Conservation (phyloP, 2,113 vertebrate species). For the Axis porcinus region DNA sequence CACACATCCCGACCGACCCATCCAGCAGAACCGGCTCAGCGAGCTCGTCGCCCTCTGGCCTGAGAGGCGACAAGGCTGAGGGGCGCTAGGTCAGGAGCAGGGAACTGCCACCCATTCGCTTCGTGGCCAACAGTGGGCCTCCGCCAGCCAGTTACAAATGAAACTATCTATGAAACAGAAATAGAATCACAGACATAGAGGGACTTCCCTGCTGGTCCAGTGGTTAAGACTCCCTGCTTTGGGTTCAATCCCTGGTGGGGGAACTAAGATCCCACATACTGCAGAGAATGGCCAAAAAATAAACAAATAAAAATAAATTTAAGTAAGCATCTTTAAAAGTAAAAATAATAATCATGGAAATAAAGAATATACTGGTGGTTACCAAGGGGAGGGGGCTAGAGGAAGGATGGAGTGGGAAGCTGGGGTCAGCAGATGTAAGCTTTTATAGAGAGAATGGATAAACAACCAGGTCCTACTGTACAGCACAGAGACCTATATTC, state of each 20-base stretch:
- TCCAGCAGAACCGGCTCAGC: accelerated
- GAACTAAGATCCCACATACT: not conserved
- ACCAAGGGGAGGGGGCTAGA: not conserved
- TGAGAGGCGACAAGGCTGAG: accelerated
- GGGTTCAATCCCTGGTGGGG: not conserved
- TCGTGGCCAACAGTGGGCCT: not conserved
- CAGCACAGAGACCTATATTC: not conserved
- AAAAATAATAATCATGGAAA: not conserved
- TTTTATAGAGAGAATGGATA: not conserved
- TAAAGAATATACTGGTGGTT: not conserved
- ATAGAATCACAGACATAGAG: not conserved
- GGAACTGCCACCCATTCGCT: not conserved
- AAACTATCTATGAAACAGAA: not conserved
- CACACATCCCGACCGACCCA: accelerated
- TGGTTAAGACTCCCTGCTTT: not conserved
- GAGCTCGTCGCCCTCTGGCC: accelerated
- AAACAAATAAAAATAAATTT: not conserved
- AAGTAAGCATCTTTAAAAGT: not conserved
- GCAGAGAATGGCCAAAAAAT: not conserved
- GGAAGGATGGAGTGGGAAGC: not conserved
- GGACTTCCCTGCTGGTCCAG: not conserved
- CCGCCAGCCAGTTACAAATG: not conserved
- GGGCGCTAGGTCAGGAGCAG: not conserved
- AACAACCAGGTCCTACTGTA: not conserved
- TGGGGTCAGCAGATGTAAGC: not conserved